phyloP scores from a whole-genome alignment of 2,797 vertebrate species.

The Cuniculus paca region DNA sequence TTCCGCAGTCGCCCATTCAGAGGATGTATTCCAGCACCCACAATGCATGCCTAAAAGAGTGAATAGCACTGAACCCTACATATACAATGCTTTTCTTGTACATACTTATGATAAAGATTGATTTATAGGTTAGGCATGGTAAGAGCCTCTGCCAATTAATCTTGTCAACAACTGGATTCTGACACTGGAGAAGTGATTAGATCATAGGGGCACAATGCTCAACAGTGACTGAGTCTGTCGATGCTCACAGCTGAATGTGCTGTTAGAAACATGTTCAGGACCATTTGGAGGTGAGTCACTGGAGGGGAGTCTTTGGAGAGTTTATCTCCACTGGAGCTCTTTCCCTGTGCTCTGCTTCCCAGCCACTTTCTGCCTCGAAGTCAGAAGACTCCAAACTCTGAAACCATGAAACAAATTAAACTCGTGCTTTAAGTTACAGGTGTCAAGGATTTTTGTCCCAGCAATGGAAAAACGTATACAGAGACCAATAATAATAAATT shows the following conservation, averaged over 20 bases:
- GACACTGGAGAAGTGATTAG: neutral
- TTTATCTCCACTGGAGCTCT: neutral
- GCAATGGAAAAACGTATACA: neutral
- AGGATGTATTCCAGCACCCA: neutral
- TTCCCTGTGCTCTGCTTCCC: neutral
- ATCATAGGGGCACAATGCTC: neutral
- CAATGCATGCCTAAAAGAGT: neutral
- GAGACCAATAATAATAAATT: neutral
- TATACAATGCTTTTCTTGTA: neutral
- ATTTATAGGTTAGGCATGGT: neutral
- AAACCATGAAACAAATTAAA: neutral
- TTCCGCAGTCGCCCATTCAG: neutral
- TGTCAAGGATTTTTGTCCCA: neutral
- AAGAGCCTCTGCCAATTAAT: neutral
- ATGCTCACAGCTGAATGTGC: neutral
- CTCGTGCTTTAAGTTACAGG: neutral
- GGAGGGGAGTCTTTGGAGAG: neutral
- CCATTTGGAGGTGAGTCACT: neutral
- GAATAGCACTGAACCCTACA: neutral
- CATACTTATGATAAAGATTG: neutral
- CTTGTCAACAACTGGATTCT: neutral
- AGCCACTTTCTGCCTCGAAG: neutral
- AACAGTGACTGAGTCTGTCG: neutral
- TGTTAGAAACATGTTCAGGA: too few species aligned
- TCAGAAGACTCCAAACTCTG: neutral